These are phyloP conservation scores for Pipa parva DNA, from an alignment of 2,113 vertebrate genomes.

Conservation along the genomic window DNA sequence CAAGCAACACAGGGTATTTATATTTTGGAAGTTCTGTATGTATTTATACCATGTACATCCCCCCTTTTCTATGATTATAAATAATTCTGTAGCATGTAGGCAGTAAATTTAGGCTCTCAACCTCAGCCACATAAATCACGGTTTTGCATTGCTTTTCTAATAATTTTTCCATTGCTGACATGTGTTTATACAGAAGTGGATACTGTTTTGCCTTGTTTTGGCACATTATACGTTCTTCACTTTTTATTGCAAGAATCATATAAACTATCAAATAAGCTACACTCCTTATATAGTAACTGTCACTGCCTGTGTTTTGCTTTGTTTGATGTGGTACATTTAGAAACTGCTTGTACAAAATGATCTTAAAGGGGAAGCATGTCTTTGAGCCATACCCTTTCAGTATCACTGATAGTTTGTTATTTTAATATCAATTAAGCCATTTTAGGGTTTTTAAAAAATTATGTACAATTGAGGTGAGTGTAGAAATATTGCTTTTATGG, in stretches of 20 bases:
- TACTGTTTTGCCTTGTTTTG: conserved; percentile 40
- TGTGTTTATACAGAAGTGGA: conserved; percentile 42
- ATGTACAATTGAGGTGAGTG: too few relatives aligned
- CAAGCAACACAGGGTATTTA: too few relatives aligned
- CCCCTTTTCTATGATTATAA: neutral
- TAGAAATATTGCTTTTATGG: too few relatives aligned
- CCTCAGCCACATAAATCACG: conserved; percentile 18
- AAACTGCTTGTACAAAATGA: neutral
- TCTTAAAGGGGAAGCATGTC: conserved; percentile 21
- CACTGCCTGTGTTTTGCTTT: conserved; percentile 21
- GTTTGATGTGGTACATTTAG: conserved; percentile 19
- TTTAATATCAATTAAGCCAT: too few relatives aligned
- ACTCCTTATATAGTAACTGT: conserved; percentile 40
- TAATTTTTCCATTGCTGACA: conserved; percentile 35
- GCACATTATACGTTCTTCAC: conserved; percentile 42
- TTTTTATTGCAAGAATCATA: conserved; percentile 42
- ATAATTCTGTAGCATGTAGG: neutral
- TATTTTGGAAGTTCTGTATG: too few relatives aligned
- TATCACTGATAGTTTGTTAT: too few relatives aligned
- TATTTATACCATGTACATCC: too few relatives aligned
- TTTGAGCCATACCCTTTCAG: neutral
- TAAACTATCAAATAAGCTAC: conserved; percentile 42
- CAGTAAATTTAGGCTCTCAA: conserved; percentile 17
- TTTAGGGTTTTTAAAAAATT: too few relatives aligned
- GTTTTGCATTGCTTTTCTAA: conserved; percentile 32